These are phyloP conservation scores for Cyclargus thomasi DNA, from an alignment of 1,140 invertebrate species.

Conservation along the genomic window DNA sequence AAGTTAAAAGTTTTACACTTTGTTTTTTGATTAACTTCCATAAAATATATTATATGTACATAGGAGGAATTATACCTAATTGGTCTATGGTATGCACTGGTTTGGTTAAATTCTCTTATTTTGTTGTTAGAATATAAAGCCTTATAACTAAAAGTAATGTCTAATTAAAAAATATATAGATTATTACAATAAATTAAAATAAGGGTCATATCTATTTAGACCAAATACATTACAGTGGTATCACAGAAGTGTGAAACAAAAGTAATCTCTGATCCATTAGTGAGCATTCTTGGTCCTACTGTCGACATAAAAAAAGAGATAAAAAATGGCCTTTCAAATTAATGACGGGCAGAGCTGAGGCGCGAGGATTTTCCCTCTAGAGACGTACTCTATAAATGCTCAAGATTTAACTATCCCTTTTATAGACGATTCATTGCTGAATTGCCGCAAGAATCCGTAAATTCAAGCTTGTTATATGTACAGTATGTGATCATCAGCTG, in stretches of 20 bases:
- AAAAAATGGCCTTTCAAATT: constrained; percentile 45
- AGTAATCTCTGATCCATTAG: constrained; percentile 14
- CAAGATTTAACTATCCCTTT: neutral
- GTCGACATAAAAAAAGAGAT: constrained; percentile 25
- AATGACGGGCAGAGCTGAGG: constrained; percentile 38
- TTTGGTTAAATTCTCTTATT: too few species aligned
- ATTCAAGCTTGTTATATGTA: too few species aligned
- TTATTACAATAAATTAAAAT: too few species aligned
- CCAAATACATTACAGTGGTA: neutral
- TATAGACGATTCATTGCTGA: neutral
- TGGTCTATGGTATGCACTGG: too few species aligned
- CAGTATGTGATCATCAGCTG: too few species aligned
- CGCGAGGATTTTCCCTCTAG: constrained; percentile 9
- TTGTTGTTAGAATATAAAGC: too few species aligned
- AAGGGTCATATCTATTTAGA: neutral
- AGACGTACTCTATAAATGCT: constrained; percentile 11
- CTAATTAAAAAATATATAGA: too few species aligned
- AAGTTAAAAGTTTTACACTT: too few species aligned
- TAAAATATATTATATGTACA: too few species aligned
- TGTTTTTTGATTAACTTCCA: too few species aligned
- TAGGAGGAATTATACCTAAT: too few species aligned
- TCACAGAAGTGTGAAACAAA: constrained; percentile 9
- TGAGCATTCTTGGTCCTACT: constrained; percentile 14
- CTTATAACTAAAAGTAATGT: too few species aligned
- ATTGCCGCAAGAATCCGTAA: neutral